Conservation (phyloP, 2,888 invertebrate genomes). For the Phanerotoma sp. region DNA sequence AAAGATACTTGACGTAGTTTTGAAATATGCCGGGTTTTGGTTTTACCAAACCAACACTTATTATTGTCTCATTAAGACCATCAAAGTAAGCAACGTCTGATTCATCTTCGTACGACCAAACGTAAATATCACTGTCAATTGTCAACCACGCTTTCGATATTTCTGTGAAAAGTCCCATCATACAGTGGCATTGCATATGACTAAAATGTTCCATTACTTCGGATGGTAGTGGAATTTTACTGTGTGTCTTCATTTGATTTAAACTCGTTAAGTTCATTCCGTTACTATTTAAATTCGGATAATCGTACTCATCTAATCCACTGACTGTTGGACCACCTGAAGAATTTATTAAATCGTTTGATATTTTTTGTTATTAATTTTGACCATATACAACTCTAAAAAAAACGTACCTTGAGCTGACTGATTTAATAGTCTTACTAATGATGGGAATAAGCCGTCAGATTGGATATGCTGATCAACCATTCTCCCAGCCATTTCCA, state of each 20-base stretch:
- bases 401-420: slow-evolving; percentile 58
- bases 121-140: slow-evolving; percentile 96
- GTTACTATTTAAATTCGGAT: slow-evolving; percentile 75
- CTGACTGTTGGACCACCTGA: slow-evolving; percentile 81
- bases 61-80: slow-evolving; percentile 90
- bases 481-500: slow-evolving; percentile 78
- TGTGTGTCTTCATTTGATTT: slow-evolving; percentile 76
- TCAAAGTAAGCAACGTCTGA: slow-evolving; percentile 96
- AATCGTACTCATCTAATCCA: slow-evolving; percentile 88
- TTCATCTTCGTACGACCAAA: slow-evolving; percentile 96
- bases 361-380: not conserved
- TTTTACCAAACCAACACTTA: slow-evolving; percentile 87
- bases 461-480: slow-evolving; percentile 73
- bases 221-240: slow-evolving; percentile 85
- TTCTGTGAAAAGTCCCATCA: slow-evolving; percentile 97
- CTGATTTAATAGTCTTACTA: slow-evolving; percentile 64
- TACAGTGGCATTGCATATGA: slow-evolving; percentile 92
- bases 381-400: slow-evolving; percentile 18
- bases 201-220: slow-evolving; percentile 95
- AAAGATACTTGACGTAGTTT: slow-evolving; percentile 83
- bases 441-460: slow-evolving; percentile 72
- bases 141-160: slow-evolving; percentile 96
- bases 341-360: slow-evolving; percentile 45
- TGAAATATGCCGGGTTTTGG: slow-evolving; percentile 90
- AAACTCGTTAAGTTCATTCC: slow-evolving; percentile 68